phyloP scores from a whole-genome alignment of 2,113 vertebrate species.

The Osmerus mordax region DNA sequence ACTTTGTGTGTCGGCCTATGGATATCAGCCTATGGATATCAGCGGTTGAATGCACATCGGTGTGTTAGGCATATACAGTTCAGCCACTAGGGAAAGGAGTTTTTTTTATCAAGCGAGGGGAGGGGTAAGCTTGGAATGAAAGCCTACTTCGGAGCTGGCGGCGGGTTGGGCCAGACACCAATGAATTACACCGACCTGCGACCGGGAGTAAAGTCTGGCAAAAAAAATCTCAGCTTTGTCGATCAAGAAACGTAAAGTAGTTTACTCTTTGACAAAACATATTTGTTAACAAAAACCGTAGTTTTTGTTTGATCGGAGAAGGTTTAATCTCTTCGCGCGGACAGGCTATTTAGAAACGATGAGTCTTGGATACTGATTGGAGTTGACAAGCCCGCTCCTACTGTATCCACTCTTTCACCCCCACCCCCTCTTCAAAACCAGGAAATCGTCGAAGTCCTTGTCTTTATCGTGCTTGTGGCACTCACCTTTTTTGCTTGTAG shows the following conservation, averaged over 20 bases:
- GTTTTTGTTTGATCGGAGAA: neutral
- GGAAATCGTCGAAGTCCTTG: slow-evolving; percentile 75
- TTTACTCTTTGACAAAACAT: neutral
- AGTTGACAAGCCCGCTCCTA: slow-evolving; percentile 74
- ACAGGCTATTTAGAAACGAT: slow-evolving; percentile 31
- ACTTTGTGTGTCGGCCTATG: too few species aligned
- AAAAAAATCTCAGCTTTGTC: neutral
- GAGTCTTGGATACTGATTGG: slow-evolving; percentile 63
- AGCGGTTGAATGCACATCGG: too few species aligned
- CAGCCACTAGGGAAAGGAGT: slow-evolving; percentile 32
- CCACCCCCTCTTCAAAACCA: slow-evolving; percentile 65
- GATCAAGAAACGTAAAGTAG: slow-evolving; percentile 20
- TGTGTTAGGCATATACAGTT: neutral
- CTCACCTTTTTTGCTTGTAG: slow-evolving; percentile 53
- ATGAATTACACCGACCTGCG: slow-evolving; percentile 42
- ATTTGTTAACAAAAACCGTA: neutral
- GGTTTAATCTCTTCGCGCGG: neutral
- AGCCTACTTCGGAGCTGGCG: slow-evolving; percentile 65
- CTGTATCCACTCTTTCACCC: slow-evolving; percentile 61
- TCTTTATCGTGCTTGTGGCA: slow-evolving; percentile 52
- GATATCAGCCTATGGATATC: too few species aligned
- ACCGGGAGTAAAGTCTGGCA: slow-evolving; percentile 24
- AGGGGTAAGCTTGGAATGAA: slow-evolving; percentile 32
- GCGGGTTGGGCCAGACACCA: slow-evolving; percentile 62
- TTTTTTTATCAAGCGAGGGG: slow-evolving; percentile 33